These are phyloP conservation scores for Rhinatrema bivittatum DNA, from an alignment of 2,797 vertebrate species.

Conservation along the genomic window DNA sequence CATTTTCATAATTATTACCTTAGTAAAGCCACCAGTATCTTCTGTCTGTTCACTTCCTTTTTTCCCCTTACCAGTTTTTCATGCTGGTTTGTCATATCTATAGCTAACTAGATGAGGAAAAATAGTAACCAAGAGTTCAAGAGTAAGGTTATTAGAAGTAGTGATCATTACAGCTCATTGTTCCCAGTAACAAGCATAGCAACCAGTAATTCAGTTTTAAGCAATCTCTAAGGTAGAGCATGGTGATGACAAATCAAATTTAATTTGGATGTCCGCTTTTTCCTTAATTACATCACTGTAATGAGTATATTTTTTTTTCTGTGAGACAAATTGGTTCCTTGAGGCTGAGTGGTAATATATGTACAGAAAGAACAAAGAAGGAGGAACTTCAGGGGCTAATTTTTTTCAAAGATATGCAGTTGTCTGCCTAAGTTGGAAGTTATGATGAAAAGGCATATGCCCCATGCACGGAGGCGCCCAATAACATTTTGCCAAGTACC, in stretches of 20 bases:
- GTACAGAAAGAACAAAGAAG: conserved; percentile 14
- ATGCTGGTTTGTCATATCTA: too few species aligned
- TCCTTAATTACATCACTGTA: conserved; percentile 50
- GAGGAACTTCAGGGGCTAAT: neutral
- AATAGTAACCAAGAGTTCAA: conserved; percentile 38
- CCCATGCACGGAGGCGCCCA: too few species aligned
- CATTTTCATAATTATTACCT: too few species aligned
- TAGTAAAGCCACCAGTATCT: too few species aligned
- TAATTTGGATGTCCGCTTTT: conserved; percentile 44
- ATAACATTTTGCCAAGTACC: too few species aligned
- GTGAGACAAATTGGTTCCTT: conserved; percentile 38
- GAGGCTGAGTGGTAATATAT: conserved; percentile 24
- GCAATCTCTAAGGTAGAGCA: conserved; percentile 45
- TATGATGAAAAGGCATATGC: too few species aligned
- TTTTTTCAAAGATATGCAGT: too few species aligned
- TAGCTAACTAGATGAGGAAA: conserved; percentile 17
- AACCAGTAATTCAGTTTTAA: conserved; percentile 53
- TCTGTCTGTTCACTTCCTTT: too few species aligned
- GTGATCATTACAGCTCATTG: conserved; percentile 40
- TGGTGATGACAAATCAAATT: conserved; percentile 36
- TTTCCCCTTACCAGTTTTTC: too few species aligned
- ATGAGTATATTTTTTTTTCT: conserved; percentile 37
- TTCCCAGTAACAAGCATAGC: conserved; percentile 49
- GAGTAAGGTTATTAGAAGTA: conserved; percentile 50
- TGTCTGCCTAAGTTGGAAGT: too few species aligned